A percentile compares a stretch with the other conserved stretches of the same genome.
phyloP scores from a whole-genome alignment of 35 echinoderm and acorn worm genomes.

The Lytechinus pictus region DNA sequence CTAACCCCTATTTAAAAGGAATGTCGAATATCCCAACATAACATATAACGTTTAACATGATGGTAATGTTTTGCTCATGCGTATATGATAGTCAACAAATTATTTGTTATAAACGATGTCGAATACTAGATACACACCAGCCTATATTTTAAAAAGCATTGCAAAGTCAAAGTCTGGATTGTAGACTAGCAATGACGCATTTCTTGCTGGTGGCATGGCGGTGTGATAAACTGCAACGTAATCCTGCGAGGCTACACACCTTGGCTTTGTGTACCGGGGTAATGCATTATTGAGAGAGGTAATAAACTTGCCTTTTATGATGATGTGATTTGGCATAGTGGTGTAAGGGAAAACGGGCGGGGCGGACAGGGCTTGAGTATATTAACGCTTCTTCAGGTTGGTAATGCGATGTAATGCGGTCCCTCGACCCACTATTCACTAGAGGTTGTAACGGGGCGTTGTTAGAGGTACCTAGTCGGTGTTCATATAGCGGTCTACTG shows the following conservation, averaged over 20 bases:
- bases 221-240: constrained; percentile 11
- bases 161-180: background rate
- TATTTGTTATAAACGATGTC: background rate
- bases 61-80: background rate
- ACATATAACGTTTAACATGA: background rate
- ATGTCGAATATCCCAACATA: background rate
- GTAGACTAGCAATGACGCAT: background rate
- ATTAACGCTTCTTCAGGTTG: background rate
- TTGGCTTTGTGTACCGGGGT: background rate
- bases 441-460: background rate
- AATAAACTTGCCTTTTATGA: constrained; percentile 10
- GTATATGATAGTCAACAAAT: background rate
- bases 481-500: background rate
- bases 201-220: background rate
- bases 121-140: background rate
- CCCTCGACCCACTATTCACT: background rate
- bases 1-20: background rate
- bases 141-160: background rate
- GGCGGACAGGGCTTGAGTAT: background rate
- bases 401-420: constrained; percentile 1
- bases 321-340: constrained; percentile 23
- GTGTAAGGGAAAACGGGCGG: constrained; percentile 4
- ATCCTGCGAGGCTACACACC: background rate
- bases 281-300: constrained; percentile 43
- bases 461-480: background rate